Conservation (phyloP, 2,888 invertebrate genomes). For the Andrena camellia region DNA sequence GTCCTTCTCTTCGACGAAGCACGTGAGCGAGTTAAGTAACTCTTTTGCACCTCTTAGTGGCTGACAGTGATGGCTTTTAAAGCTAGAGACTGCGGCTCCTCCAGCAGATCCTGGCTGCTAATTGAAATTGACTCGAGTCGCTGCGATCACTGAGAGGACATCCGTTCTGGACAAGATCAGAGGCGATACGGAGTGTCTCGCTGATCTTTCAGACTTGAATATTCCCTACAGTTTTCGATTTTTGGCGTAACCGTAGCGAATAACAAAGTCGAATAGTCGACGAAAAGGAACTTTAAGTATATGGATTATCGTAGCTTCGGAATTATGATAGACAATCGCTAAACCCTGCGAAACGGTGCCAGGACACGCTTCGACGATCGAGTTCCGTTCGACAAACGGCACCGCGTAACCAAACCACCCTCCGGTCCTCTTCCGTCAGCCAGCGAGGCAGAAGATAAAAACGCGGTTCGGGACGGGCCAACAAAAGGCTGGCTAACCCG, state of each 20-base stretch:
- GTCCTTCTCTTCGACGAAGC: neutral
- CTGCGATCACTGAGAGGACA: neutral
- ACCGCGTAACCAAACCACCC: neutral
- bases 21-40: neutral
- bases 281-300: no score
- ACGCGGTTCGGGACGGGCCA: constrained; percentile 7
- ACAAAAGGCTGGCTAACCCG: constrained; percentile 6
- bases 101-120: neutral
- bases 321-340: neutral
- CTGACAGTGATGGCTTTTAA: neutral
- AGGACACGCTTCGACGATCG: neutral
- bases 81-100: neutral
- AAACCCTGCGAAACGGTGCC: neutral
- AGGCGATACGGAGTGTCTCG: no score
- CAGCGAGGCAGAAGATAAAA: constrained; percentile 22
- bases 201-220: no score
- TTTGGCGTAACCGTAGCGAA: no score
- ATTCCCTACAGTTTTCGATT: no score
- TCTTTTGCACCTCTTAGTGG: neutral
- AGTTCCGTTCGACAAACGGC: constrained; percentile 22
- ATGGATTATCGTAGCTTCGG: neutral
- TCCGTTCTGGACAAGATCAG: no score
- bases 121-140: constrained; percentile 1
- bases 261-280: no score
- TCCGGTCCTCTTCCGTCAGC: neutral